Base-by-base conservation (phyloP, 2,113 vertebrate genomes). In the Trogon surrucura region DNA sequence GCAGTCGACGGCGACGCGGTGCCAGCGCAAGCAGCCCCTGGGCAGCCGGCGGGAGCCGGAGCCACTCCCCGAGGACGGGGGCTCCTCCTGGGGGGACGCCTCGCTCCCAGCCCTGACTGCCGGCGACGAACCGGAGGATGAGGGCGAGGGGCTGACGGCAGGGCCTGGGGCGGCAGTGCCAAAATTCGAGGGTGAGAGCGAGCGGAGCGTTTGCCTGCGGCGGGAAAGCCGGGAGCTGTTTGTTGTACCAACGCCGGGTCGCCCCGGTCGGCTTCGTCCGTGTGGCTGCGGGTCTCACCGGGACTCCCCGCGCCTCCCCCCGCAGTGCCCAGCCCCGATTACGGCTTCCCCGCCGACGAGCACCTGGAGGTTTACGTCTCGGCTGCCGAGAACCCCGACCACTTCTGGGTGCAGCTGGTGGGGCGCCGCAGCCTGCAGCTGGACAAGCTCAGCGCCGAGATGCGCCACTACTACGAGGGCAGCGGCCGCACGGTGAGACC, bases 331-430 rank as follows among this genome's bases (percentile, higher is more conserved):
- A 99, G 99, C 94, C 99, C 99, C 0, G 99, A 99, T 92, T 98
- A 99, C 96, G 98, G 98, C 96, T 99, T 99, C 95, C 98, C 98
- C 16, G 98, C 98, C 0, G 98, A 99, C 5, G 99, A 99, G 82
- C 98, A 98, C 94, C 96, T 99, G 4, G 99, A 99, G 38, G 98
- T 99, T n/a, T 99, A 98, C 1, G 98, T 99, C 45, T 99, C 99
- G 3, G 99, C 99, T 0, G 88, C 95, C 0, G 99, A 99, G 75
- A 98, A 98, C 92, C 99, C 99, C 4, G 96, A 98, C 56, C 99
- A 99, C 95, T 99, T 99, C 97, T 99, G 99, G 99, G 98, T 99
- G 80, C 99, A 99, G 92, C 98, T 99, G 83, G 72, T 99, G 11
- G 99, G 98, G 5, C 98, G 98, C 9, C 98, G 99, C 50, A 99